Evolutionary conservation across 2,888 invertebrate genomes (phyloP).

Genomic region (Eulithis prunata): DNA sequence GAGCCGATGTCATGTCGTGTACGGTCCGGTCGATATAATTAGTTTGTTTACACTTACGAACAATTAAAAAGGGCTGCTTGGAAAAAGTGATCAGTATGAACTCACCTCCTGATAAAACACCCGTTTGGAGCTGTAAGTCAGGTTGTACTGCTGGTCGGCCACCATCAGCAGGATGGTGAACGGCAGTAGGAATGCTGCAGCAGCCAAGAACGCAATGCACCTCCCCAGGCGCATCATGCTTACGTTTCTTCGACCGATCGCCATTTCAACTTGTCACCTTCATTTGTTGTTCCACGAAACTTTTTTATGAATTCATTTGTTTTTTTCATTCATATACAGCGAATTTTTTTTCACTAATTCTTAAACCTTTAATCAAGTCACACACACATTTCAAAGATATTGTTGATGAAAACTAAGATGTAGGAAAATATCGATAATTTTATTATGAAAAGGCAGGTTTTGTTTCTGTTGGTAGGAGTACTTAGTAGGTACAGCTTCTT

Average conservation of each 20-base stretch:
- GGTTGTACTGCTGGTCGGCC: constrained; percentile 85
- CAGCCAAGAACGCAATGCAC: constrained; percentile 85
- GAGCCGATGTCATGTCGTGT: too few species aligned
- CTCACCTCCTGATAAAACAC: constrained; percentile 83
- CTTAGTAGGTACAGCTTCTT: too few species aligned
- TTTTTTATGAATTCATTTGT: constrained; percentile 3
- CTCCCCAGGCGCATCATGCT: constrained; percentile 81
- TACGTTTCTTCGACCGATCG: constrained; percentile 70
- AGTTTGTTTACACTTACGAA: too few species aligned
- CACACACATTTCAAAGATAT: too few species aligned
- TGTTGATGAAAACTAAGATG: too few species aligned
- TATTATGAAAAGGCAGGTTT: too few species aligned
- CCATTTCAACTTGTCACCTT: constrained; percentile 43
- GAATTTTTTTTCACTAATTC: too few species aligned
- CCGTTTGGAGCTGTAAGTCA: constrained; percentile 78
- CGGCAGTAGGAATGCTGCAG: constrained; percentile 85
- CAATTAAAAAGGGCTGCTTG: too few species aligned
- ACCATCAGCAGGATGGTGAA: constrained; percentile 85
- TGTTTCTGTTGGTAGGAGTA: too few species aligned
- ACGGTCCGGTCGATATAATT: too few species aligned
- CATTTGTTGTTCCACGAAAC: constrained; percentile 16
- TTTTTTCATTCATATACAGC: background rate
- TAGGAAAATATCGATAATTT: too few species aligned
- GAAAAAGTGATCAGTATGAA: constrained; percentile 19
- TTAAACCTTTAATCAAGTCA: too few species aligned